phyloP scores from a whole-genome alignment of 92 coral and sea anemone genomes.

The Porites evermanni region DNA sequence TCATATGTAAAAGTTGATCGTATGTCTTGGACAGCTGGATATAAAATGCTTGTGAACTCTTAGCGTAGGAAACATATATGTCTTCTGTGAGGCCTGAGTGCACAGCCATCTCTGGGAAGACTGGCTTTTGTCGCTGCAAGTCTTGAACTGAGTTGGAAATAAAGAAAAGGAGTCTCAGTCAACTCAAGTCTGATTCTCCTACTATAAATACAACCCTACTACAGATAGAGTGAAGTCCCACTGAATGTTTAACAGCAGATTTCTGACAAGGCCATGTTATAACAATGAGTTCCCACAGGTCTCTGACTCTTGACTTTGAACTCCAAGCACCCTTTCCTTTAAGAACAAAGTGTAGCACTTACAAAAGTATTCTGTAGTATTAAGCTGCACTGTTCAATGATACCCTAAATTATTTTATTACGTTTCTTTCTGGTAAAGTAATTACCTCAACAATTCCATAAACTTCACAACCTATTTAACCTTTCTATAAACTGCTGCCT shows the following conservation, averaged over 20 bases:
- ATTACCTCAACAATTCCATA: too few relatives aligned
- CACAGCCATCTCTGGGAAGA: slow-evolving; percentile 33
- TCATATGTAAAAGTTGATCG: slow-evolving; percentile 70
- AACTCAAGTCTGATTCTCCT: neutral
- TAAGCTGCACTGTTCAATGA: too few relatives aligned
- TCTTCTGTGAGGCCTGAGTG: slow-evolving; percentile 62
- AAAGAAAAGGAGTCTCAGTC: neutral
- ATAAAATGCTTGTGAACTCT: slow-evolving; percentile 66
- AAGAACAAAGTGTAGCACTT: too few relatives aligned
- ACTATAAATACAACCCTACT: neutral
- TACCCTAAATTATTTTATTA: too few relatives aligned
- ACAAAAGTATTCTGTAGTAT: too few relatives aligned
- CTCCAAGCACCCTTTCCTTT: neutral
- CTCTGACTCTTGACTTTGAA: neutral
- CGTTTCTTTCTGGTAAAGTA: too few relatives aligned
- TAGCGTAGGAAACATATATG: slow-evolving; percentile 71
- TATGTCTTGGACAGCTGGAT: slow-evolving; percentile 78
- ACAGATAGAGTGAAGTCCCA: neutral
- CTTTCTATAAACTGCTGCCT: too few relatives aligned
- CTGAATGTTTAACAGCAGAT: neutral
- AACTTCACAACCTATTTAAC: too few relatives aligned
- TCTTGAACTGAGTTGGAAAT: slow-evolving; percentile 7
- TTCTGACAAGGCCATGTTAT: neutral
- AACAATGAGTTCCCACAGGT: neutral
- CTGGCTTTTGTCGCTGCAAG: neutral